Conservation (phyloP, 1,140 invertebrate genomes). For the Tetramorium parvispinum region DNA sequence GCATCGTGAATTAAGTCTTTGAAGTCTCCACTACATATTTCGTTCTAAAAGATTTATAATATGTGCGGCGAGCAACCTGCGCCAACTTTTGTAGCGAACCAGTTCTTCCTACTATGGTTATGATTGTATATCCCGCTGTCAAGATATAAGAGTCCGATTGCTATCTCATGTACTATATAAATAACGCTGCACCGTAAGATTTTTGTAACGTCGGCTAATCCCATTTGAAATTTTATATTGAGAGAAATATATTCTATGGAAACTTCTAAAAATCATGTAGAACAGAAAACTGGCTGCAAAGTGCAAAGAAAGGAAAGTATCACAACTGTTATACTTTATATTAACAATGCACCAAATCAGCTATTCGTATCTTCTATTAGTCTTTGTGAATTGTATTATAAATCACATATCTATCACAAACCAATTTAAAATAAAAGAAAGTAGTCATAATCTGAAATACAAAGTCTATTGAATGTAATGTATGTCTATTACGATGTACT, state of each 20-base stretch:
- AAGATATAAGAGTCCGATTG: conserved; percentile 52
- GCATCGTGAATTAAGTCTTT: conserved; percentile 51
- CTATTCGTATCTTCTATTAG: background rate
- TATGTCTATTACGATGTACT: background rate
- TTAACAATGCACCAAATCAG: background rate
- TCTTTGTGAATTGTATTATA: background rate
- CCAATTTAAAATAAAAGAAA: conserved; percentile 8
- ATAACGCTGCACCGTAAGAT: background rate
- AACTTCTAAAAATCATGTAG: conserved; percentile 1
- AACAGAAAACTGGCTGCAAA: background rate
- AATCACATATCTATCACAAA: background rate
- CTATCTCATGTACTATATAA: conserved; percentile 36
- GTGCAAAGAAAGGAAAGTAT: background rate
- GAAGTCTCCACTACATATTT: conserved; percentile 46
- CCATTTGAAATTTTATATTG: conserved; percentile 7
- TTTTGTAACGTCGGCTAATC: conserved; percentile 9
- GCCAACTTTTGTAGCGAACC: conserved; percentile 51
- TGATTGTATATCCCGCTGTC: conserved; percentile 46
- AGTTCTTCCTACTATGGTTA: conserved; percentile 46
- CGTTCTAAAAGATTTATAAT: conserved; percentile 48
- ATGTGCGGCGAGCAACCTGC: conserved; percentile 42
- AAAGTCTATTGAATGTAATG: background rate
- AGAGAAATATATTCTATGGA: background rate
- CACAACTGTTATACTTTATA: background rate
- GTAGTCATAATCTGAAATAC: background rate